A percentile compares a stretch with the other conserved stretches of the same genome.
These are phyloP conservation scores for Mergus octosetaceus DNA, from an alignment of 2,797 vertebrate species.

Conservation along the genomic window DNA sequence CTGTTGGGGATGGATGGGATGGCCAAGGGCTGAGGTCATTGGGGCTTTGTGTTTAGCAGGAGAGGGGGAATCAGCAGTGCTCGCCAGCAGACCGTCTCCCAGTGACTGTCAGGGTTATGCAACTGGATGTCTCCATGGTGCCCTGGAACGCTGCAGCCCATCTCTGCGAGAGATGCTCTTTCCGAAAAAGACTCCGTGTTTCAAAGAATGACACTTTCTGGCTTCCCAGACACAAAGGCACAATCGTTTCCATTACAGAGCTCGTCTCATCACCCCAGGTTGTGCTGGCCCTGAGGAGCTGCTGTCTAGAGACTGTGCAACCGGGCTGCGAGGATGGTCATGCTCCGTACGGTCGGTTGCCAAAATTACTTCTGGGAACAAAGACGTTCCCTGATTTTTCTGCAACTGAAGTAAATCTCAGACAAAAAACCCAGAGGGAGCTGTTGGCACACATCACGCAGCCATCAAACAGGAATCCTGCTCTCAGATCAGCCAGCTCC, in stretches of 20 bases:
- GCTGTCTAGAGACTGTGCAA: neutral
- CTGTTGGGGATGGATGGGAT: neutral
- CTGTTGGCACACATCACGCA: constrained; percentile 31
- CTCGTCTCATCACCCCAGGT: neutral
- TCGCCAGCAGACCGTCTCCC: neutral
- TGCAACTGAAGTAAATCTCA: constrained; percentile 14
- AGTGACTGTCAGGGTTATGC: neutral
- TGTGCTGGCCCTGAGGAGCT: neutral
- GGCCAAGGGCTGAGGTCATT: constrained; percentile 42
- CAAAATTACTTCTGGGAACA: constrained; percentile 26
- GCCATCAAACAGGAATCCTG: constrained; percentile 19
- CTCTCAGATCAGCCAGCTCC: neutral
- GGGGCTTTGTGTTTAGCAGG: neutral
- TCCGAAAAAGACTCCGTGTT: neutral
- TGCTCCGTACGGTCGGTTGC: neutral
- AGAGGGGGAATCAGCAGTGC: neutral
- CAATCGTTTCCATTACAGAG: neutral
- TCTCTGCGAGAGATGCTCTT: neutral
- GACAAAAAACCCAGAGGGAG: constrained; percentile 60
- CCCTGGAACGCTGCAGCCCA: neutral
- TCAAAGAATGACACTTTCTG: neutral
- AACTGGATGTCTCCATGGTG: neutral
- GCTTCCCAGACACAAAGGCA: neutral
- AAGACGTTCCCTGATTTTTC: neutral
- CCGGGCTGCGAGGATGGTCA: neutral